phyloP scores from a whole-genome alignment of 2,888 invertebrate genomes.

The Hololepta plana region DNA sequence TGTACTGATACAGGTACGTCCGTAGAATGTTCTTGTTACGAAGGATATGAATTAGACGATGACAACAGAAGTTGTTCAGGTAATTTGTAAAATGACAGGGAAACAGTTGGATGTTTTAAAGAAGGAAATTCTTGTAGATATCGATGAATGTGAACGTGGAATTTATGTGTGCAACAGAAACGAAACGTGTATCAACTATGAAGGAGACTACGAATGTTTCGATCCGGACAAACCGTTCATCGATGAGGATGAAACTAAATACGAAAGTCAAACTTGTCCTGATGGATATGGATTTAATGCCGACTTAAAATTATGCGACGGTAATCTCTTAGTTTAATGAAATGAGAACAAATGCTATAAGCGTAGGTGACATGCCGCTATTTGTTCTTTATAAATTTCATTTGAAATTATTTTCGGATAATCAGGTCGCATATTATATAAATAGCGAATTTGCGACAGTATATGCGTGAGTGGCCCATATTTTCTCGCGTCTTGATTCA shows the following conservation, averaged over 20 bases:
- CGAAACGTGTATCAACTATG: slow-evolving; percentile 34
- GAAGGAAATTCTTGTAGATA: slow-evolving; percentile 27
- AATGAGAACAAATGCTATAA: too few species aligned
- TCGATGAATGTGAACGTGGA: slow-evolving; percentile 37
- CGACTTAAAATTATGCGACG: slow-evolving; percentile 35
- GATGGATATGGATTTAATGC: slow-evolving; percentile 37
- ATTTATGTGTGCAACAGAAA: slow-evolving; percentile 28
- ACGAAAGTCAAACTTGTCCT: slow-evolving; percentile 29
- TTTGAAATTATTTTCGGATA: too few species aligned
- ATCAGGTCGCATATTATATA: too few species aligned
- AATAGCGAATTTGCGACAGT: too few species aligned
- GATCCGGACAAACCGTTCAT: slow-evolving; percentile 16
- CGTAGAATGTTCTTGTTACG: slow-evolving; percentile 50
- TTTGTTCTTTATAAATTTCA: too few species aligned
- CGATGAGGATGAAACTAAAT: slow-evolving; percentile 13
- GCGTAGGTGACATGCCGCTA: too few species aligned
- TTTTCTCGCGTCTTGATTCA: too few species aligned
- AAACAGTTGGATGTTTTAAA: not conserved
- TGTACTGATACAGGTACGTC: slow-evolving; percentile 52
- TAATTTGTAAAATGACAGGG: slow-evolving; percentile 13
- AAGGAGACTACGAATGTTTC: slow-evolving; percentile 35
- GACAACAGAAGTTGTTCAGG: slow-evolving; percentile 52
- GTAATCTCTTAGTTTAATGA: slow-evolving; percentile 13
- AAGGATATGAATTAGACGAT: slow-evolving; percentile 45
- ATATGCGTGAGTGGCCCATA: too few species aligned